phyloP scores from a whole-genome alignment of 2,797 vertebrate genomes.

The Catharus ustulatus region DNA sequence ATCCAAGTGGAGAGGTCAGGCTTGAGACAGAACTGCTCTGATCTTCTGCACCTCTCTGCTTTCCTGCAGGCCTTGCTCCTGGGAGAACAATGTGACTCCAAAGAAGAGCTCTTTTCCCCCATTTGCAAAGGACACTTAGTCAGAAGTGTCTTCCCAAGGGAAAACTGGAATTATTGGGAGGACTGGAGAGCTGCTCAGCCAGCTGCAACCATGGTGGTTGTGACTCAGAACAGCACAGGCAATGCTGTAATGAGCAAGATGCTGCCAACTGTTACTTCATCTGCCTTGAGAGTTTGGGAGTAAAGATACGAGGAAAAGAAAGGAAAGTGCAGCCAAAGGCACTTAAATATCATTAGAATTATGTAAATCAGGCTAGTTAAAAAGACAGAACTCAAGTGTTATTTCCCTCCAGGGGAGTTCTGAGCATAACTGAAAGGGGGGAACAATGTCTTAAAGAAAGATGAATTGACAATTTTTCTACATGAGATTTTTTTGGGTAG shows the following conservation, averaged over 20 bases:
- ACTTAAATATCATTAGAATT: constrained; percentile 43
- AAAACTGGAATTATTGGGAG: neutral
- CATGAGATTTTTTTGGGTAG: constrained; percentile 12
- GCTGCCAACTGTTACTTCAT: constrained; percentile 58
- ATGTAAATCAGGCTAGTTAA: constrained; percentile 55
- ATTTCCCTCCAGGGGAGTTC: constrained; percentile 57
- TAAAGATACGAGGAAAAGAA: neutral
- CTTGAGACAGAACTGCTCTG: neutral
- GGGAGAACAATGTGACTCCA: neutral
- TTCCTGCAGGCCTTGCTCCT: neutral
- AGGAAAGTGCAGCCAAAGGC: constrained; percentile 39
- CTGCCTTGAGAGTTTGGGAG: constrained; percentile 45
- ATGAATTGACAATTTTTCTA: constrained; percentile 34
- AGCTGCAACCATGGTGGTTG: neutral
- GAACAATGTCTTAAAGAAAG: constrained; percentile 30
- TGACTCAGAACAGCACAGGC: neutral
- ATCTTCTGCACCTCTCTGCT: neutral
- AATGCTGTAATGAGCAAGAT: neutral
- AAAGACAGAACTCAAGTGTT: constrained; percentile 51
- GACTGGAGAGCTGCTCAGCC: neutral
- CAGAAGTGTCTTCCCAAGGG: neutral
- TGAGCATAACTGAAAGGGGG: constrained; percentile 23
- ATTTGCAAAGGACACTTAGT: neutral
- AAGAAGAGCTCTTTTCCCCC: neutral
- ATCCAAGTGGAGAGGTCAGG: neutral